These are phyloP conservation scores for Patiria pectinifera DNA, from an alignment of 53 echinoderm and acorn worm species.

Conservation along the genomic window DNA sequence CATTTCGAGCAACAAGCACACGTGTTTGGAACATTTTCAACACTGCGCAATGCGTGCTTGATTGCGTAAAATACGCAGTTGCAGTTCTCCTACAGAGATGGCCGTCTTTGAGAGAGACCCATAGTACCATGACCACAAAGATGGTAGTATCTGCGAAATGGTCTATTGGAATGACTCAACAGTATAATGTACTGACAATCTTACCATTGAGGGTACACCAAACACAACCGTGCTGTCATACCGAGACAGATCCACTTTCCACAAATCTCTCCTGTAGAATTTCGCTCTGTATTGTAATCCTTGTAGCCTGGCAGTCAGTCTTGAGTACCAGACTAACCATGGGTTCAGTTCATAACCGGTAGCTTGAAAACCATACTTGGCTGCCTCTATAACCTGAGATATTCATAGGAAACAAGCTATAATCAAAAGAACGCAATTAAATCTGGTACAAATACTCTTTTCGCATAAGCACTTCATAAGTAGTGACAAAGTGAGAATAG, in stretches of 20 bases:
- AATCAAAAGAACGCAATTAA: no score
- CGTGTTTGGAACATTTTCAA: no score
- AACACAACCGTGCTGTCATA: slow-evolving; percentile 89
- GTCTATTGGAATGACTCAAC: neutral
- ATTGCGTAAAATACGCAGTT: no score
- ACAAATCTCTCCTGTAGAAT: slow-evolving; percentile 81
- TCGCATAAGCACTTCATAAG: no score
- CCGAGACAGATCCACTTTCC: slow-evolving; percentile 75
- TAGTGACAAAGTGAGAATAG: no score
- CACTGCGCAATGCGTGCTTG: no score
- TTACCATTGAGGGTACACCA: slow-evolving; percentile 93
- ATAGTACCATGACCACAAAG: no score
- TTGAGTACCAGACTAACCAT: slow-evolving; percentile 93
- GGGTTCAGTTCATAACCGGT: slow-evolving; percentile 91
- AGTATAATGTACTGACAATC: neutral
- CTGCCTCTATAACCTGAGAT: slow-evolving; percentile 84
- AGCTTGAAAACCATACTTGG: slow-evolving; percentile 74
- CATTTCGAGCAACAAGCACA: no score
- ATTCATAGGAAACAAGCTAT: neutral
- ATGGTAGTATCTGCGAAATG: neutral
- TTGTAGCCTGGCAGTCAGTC: slow-evolving; percentile 70
- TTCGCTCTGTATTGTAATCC: slow-evolving; percentile 57
- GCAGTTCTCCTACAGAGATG: no score
- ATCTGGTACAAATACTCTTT: no score
- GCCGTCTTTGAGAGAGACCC: no score